Conservation (phyloP, 2,888 invertebrate genomes). For the Hypomecis punctinalis region DNA sequence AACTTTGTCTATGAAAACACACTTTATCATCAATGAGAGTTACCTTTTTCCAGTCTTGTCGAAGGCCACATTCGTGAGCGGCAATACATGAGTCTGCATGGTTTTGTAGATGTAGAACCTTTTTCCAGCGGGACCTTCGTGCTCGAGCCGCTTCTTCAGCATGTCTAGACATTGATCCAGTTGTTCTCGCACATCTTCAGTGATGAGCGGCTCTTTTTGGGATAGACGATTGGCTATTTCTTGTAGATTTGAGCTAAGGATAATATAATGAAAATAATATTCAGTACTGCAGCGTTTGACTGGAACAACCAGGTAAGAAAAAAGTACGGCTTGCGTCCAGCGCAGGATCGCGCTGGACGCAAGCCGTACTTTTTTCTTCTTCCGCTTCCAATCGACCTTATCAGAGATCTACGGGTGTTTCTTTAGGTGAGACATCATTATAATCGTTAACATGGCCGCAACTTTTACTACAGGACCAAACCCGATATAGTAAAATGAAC, state of each 20-base stretch:
- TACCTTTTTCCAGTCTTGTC: conserved; percentile 88
- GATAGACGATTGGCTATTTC: conserved; percentile 80
- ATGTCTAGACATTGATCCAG: conserved; percentile 86
- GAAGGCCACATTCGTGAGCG: conserved; percentile 89
- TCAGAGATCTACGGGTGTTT: too few species aligned
- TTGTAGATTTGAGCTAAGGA: conserved; percentile 82
- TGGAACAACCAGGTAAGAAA: neutral
- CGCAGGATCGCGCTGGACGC: too few species aligned
- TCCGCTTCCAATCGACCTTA: too few species aligned
- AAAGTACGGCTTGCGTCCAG: too few species aligned
- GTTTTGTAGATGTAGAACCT: conserved; percentile 88
- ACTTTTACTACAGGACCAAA: too few species aligned
- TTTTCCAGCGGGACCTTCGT: conserved; percentile 85
- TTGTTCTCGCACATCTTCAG: conserved; percentile 83
- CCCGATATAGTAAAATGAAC: too few species aligned
- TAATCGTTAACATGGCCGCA: too few species aligned
- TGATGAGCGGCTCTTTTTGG: conserved; percentile 83
- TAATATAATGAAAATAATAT: neutral
- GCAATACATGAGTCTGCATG: conserved; percentile 88
- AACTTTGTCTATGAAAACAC: too few species aligned
- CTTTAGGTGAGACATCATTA: too few species aligned
- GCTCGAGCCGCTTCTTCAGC: conserved; percentile 86
- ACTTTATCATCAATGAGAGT: neutral
- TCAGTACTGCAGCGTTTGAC: conserved; percentile 3
- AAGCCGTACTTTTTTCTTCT: too few species aligned